Conservation (phyloP, 2,113 vertebrate species). For the Grus americana region DNA sequence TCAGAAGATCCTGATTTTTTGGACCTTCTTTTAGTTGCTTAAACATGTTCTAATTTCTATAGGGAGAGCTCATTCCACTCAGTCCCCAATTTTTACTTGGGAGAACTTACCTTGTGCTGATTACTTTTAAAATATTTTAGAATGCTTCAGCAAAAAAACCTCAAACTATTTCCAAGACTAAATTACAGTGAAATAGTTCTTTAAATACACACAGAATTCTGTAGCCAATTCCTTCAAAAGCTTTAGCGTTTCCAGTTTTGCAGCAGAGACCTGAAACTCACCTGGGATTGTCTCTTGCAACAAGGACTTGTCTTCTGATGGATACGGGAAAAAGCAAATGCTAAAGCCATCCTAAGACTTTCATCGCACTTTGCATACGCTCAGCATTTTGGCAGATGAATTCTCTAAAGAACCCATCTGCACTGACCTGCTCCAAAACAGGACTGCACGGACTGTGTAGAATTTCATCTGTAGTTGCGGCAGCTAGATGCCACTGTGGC, state of each 20-base stretch:
- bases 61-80: background rate
- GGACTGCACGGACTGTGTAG: background rate
- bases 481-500: conserved; percentile 60
- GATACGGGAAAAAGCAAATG: background rate
- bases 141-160: background rate
- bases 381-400: conserved; percentile 28
- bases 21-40: background rate
- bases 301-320: background rate
- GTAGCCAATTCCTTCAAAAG: background rate
- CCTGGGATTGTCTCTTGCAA: background rate
- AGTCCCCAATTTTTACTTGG: background rate
- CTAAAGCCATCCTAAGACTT: background rate
- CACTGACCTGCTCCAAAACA: background rate
- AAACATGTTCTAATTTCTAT: background rate
- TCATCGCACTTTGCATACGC: background rate
- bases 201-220: background rate
- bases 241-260: background rate
- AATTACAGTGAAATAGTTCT: background rate
- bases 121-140: background rate
- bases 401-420: background rate
- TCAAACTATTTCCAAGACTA: background rate
- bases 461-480: background rate
- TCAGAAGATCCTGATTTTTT: background rate
- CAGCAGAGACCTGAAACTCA: background rate
- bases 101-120: background rate